Percentiles rank a stretch among this genome's conserved stretches.
Evolutionary conservation across 2,888 invertebrate genomes (phyloP).

Genomic region (Melikaiella ostensackeni): DNA sequence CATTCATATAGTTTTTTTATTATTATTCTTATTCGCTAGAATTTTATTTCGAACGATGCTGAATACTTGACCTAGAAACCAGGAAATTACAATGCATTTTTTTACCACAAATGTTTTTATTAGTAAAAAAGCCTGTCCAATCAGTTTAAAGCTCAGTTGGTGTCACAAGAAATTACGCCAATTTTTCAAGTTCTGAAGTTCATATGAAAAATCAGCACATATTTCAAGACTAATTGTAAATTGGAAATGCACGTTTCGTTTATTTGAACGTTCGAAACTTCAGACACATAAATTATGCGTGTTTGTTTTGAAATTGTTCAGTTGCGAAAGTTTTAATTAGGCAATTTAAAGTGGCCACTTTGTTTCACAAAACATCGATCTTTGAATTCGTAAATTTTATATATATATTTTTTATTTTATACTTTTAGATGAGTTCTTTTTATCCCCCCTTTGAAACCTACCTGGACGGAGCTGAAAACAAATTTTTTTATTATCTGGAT

Average conservation of each 20-base stretch:
- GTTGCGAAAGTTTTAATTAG: too few species aligned
- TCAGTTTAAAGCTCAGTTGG: too few species aligned
- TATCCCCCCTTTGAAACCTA: neutral
- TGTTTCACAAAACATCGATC: neutral
- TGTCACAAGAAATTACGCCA: too few species aligned
- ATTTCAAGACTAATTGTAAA: too few species aligned
- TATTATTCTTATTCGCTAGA: slow-evolving; percentile 11
- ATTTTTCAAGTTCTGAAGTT: too few species aligned
- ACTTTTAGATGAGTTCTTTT: neutral
- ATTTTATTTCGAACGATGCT: slow-evolving; percentile 3
- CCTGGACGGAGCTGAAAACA: neutral
- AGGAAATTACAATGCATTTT: neutral
- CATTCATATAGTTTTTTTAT: slow-evolving; percentile 22
- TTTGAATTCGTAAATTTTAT: neutral
- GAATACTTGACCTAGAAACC: neutral
- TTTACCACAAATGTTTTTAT: neutral
- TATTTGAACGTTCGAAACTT: too few species aligned
- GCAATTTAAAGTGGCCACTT: too few species aligned
- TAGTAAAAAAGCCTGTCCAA: too few species aligned
- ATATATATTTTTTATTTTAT: neutral
- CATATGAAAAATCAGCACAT: too few species aligned
- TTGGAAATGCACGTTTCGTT: too few species aligned
- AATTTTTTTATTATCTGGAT: neutral
- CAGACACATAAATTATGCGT: too few species aligned
- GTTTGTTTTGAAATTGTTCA: too few species aligned